These are phyloP conservation scores for Motacilla alba DNA, from an alignment of 2,113 vertebrate genomes.

Conservation along the genomic window DNA sequence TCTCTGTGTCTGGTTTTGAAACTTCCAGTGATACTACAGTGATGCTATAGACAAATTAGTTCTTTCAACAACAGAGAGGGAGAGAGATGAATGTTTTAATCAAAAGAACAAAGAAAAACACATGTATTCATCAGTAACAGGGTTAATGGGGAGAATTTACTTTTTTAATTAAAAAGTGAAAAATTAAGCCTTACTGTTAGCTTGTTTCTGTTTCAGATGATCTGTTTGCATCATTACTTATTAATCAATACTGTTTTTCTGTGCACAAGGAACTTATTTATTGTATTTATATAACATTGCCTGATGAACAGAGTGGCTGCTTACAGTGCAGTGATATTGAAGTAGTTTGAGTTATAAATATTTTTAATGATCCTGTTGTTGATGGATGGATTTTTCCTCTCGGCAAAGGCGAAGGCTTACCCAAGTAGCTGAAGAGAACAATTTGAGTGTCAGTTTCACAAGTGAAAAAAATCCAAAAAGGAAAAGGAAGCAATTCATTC, in stretches of 20 bases:
- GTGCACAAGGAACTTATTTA: constrained; percentile 9
- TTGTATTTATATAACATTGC: not conserved
- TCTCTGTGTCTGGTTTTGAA: not conserved
- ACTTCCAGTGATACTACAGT: not conserved
- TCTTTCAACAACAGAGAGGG: not conserved
- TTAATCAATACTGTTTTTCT: not conserved
- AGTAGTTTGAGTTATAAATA: not conserved
- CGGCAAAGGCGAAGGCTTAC: not conserved
- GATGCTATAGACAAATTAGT: not conserved
- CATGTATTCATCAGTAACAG: not conserved
- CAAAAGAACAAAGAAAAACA: not conserved
- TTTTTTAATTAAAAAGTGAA: constrained; percentile 58
- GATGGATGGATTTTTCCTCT: constrained; percentile 33
- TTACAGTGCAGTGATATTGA: not conserved
- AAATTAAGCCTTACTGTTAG: constrained; percentile 3
- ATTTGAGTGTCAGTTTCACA: constrained; percentile 83
- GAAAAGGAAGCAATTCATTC: constrained; percentile 97
- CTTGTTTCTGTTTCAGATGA: constrained; percentile 9
- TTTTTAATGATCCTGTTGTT: constrained; percentile 1
- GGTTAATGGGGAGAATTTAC: not conserved
- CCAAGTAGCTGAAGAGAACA: constrained; percentile 53
- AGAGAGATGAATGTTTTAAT: constrained; percentile 48
- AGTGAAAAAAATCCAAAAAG: constrained; percentile 83
- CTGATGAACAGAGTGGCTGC: constrained; percentile 6
- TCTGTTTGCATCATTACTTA: constrained; percentile 39